phyloP scores from a whole-genome alignment of 2,888 invertebrate genomes.

The Drosophila robusta region DNA sequence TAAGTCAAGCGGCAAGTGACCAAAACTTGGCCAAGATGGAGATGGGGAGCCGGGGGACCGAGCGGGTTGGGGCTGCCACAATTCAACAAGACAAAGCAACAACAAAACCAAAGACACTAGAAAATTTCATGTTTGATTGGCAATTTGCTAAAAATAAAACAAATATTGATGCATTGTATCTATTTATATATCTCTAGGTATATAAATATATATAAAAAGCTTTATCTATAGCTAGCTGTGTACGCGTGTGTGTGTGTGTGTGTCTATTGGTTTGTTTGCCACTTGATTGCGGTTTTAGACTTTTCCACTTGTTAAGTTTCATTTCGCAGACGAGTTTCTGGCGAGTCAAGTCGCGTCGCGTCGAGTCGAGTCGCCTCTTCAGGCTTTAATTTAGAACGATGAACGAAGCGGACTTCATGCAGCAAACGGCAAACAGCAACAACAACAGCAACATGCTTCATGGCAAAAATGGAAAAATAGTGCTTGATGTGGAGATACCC shows the following conservation, averaged over 20 bases:
- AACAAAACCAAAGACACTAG: constrained; percentile 11
- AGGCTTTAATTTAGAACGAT: constrained; percentile 68
- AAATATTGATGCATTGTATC: constrained; percentile 31
- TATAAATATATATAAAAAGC: neutral
- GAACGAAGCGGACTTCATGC: constrained; percentile 35
- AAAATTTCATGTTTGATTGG: constrained; percentile 52
- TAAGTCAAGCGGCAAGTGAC: constrained; percentile 49
- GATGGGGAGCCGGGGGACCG: no score
- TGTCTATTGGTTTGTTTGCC: constrained; percentile 61
- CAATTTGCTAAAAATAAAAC: constrained; percentile 66
- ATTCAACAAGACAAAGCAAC: constrained; percentile 23
- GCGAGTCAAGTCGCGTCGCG: constrained; percentile 32
- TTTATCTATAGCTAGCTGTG: constrained; percentile 3
- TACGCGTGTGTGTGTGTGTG: constrained; percentile 6
- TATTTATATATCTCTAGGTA: constrained; percentile 6
- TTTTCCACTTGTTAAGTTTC: constrained; percentile 74
- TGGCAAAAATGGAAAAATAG: constrained; percentile 4
- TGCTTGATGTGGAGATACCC: neutral
- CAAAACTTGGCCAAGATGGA: constrained; percentile 54
- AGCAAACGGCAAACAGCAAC: constrained; percentile 3
- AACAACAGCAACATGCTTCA: constrained; percentile 28
- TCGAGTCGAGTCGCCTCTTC: constrained; percentile 52
- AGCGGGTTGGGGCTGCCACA: constrained; percentile 2
- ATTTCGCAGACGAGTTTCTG: constrained; percentile 67
- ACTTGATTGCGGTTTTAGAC: constrained; percentile 74